Evolutionary conservation across 2,888 invertebrate genomes (phyloP), one percentile per base, ranked within the genome.

Genomic region (Thereva nobilitata): DNA sequence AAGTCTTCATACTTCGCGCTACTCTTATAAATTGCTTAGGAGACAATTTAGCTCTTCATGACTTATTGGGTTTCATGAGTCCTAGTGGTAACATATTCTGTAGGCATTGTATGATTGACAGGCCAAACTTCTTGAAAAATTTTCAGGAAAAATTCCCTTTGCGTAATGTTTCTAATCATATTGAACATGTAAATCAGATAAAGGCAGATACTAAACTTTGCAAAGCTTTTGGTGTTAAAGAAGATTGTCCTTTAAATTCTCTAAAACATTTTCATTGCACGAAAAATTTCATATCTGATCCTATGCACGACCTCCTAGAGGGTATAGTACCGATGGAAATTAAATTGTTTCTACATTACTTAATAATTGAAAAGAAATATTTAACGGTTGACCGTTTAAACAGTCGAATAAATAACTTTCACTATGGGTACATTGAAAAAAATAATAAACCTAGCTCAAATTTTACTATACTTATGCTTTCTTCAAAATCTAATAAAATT

Each of bases 11-110:
- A 10, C 7, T 59, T 0, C 34, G 41, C 0, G 61, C 64, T 9
- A 47, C 37, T 3, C 34, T 64, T 37, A 5, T 64, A 4, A 53
- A 9, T 0, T 37, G 44, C 5, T 9, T 64, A 37, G 64, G 64
- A 1, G 64, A 64, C 47, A 64, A 54, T 12, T 37, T 64, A 3
- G 64, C 64, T 8, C 12, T 54, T 8, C 35, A 64, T n/a, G 64
- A 64, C 9, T 9, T 64, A 2, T 38, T 64, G 35, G 57, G 57
- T 4, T 57, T 57, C 45, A 23, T 7, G 12, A 44, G 57, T 57
- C 57, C 57, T 2, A 47, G 54, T 0, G n/a, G 12, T 10, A 55
- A 54, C n/a, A 37, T 54, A 9, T 64, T 64, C 40, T 64, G 64
- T 9, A 35, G 64, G 5, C 45, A 54, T 23, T 64, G 64, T 8